Evolutionary conservation across 2,797 vertebrate species (phyloP), one percentile per base, ranked within the genome.

Genomic region (Karalla daura): DNA sequence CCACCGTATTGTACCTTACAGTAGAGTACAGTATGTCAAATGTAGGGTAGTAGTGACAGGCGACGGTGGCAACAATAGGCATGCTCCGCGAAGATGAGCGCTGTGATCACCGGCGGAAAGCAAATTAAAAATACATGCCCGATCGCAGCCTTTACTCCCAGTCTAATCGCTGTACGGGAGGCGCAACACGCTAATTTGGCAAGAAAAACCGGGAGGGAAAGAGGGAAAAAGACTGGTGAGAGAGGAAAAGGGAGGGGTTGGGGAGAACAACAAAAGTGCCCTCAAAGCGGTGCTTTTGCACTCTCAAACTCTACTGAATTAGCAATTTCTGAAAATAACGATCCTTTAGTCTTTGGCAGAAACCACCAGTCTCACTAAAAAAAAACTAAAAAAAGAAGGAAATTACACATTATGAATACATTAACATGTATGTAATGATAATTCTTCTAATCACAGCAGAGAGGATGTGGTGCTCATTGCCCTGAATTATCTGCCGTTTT

Each of bases 401-500:
- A 76, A 84, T 77, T 45, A 65, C 45, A 70, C 33, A 81, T 49
- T 75, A 68, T 66, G 61, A 87, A 76, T 79, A 62, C 43, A 81
- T 83, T 79, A 75, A 69, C 72, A 71, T 71, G 36, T 70, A 62
- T 71, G 63, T 51, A 27, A 56, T 46, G 43, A 70, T 70, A 59
- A 87, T 81, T 84, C 45, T 65, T 30, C 32, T 59, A 70, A 78
- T 79, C 63, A 58, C 58, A 76, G 76, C 54, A 44, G 65, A 68
- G 52, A 69, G 46, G 39, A 72, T 49, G 75, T 36, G 52, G 49
- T 10, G 68, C 51, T 76, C 73, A 77, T 78, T 86, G 41, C 58
- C 43, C 50, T 77, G 40, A 86, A 88, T 89, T 71, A 76, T 79
- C 65, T 62, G 28, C 56, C 52, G 40, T 68, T 75, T 82, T 75